A percentile compares a stretch with the other conserved stretches of the same genome.
Evolutionary conservation across 2,113 vertebrate genomes (phyloP).

Genomic region (Tyto alba): DNA sequence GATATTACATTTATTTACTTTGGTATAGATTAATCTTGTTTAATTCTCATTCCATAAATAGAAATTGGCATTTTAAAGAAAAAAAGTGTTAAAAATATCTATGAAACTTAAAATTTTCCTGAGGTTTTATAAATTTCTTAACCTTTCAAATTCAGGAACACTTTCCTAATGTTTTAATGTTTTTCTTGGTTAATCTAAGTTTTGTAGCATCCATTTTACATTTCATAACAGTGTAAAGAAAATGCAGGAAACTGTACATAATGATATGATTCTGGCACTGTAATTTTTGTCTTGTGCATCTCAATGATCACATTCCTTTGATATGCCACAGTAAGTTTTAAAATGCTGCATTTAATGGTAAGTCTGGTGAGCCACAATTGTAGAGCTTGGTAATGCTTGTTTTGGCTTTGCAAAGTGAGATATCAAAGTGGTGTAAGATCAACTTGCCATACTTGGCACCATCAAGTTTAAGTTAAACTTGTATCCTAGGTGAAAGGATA

Average conservation of each 20-base stretch:
- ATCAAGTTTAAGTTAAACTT: neutral
- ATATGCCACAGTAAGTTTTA: slow-evolving; percentile 21
- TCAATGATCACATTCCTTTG: slow-evolving; percentile 51
- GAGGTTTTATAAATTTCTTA: neutral
- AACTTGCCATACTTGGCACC: slow-evolving; percentile 32
- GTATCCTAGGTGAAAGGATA: neutral
- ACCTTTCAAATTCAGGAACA: neutral
- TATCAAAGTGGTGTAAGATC: slow-evolving; percentile 48
- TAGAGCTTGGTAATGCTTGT: slow-evolving; percentile 8
- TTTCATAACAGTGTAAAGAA: neutral
- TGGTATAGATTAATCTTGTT: neutral
- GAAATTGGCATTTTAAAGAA: neutral
- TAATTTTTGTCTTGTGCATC: slow-evolving; percentile 52
- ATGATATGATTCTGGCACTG: slow-evolving; percentile 30
- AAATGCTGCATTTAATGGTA: slow-evolving; percentile 35
- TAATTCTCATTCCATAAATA: neutral
- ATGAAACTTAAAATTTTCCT: neutral
- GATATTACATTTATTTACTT: neutral
- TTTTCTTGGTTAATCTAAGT: slow-evolving; percentile 16
- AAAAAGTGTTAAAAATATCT: neutral
- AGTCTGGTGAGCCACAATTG: slow-evolving; percentile 55
- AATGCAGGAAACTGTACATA: slow-evolving; percentile 24
- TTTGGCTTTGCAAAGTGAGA: slow-evolving; percentile 44
- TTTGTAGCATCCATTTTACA: neutral
- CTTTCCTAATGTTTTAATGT: neutral